Evolutionary conservation across 2,888 invertebrate species (phyloP).

Genomic region (Campoplex nolae): DNA sequence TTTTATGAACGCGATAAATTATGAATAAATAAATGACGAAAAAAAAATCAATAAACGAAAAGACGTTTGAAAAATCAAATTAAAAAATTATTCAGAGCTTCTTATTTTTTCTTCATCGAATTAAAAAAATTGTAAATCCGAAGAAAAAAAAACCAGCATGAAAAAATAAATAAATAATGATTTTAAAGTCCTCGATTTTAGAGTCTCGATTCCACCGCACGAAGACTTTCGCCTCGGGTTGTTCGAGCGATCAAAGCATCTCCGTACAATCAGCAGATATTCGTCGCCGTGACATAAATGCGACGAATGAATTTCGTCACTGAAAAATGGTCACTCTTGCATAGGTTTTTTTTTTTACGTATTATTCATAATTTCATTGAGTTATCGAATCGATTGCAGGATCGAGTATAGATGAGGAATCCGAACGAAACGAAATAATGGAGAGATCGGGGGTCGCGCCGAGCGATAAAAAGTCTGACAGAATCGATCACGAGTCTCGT

Average conservation of each 20-base stretch:
- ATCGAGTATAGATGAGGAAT: background rate
- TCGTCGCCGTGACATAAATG: constrained; percentile 64
- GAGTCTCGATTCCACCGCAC: constrained; percentile 21
- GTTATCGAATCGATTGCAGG: background rate
- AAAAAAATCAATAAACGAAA: background rate
- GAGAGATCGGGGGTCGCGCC: background rate
- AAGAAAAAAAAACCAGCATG: background rate
- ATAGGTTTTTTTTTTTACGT: background rate
- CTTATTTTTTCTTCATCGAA: background rate
- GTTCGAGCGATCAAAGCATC: constrained; percentile 7
- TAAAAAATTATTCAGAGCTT: background rate
- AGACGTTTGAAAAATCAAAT: background rate
- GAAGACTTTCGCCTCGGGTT: constrained; percentile 54
- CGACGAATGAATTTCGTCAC: constrained; percentile 63
- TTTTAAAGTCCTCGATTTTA: background rate
- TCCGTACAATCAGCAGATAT: constrained; percentile 8
- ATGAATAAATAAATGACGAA: background rate
- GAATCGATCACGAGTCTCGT: background rate
- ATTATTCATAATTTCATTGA: constrained; percentile 8
- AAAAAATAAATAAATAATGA: too few species aligned
- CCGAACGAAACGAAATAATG: background rate
- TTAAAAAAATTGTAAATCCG: background rate
- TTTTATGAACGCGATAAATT: background rate
- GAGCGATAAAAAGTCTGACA: background rate
- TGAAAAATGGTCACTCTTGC: constrained; percentile 25